Evolutionary conservation across 92 coral and sea anemone genomes (phyloP), one percentile per base, ranked within the genome.

Genomic region (Diadumene lineata): DNA sequence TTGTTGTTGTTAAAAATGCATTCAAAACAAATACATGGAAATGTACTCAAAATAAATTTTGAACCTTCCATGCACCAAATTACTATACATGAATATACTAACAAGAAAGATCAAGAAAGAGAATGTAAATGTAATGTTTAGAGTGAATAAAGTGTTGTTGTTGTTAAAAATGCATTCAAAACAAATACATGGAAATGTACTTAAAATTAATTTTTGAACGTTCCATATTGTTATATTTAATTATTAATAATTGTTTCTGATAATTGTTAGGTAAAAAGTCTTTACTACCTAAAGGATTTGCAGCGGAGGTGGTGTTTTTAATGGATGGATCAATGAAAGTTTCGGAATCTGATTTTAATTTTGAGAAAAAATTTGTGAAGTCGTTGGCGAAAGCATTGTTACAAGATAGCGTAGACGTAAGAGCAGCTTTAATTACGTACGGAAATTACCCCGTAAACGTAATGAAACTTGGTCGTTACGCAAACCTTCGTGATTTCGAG

Each of bases 301-400:
- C 69, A 60, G 81, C 89, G 11, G 90, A 89, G 22, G 74, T 89
- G 34, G 90, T 89, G 23, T 79, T 89, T 69, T 72, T 89, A 16
- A 4, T 89, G 53, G 94, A 89, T 60, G 81, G 87, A 1, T 89
- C 94, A n/a, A 24, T 48, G 7, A 60, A 67, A 28, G 88, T 85
- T 21, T 21, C 83, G 16, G 77, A 6, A 50, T 48, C 72, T 1
- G 86, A 84, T 65, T 84, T 84, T 56, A 70, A 73, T 18, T 74
- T 57, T 26, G 89, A 90, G 50, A 93, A 90, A 44, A 55, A 81
- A 25, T 89, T 93, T 46, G 87, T 89, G 65, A 84, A 90, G 31
- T 48, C 80, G 11, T 56, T 87, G 26, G 73, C 88, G 27, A 73
- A 69, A 21, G 31, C 74, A 9, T 77, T 84, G 50, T 75, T 87